Base-by-base conservation (phyloP, 1,140 invertebrate genomes). In the Pristionchus pacificus region DNA sequence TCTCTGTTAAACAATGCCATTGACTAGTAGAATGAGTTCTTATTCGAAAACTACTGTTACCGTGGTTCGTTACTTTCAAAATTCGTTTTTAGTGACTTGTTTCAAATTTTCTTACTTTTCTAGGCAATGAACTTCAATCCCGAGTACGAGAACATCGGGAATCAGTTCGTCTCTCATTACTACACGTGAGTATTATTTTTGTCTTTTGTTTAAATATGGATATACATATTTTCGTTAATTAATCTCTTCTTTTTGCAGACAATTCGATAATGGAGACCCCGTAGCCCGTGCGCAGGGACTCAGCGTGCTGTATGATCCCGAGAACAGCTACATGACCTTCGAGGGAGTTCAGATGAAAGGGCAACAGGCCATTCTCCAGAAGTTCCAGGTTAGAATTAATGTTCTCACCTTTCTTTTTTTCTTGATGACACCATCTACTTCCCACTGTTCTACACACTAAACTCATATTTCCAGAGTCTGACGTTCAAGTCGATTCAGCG, bases 171-270 rank as follows among this genome's bases (percentile, higher is more conserved):
- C n/a, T 58, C 71, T 60, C 78, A 81, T 55, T 82, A 79, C 65
- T 82, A 83, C 60, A 72, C 68, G 55, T 83, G 78, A 64, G 84
- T 83, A 66, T 82, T 83, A 61, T n/a, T n/a, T n/a, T n/a, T n/a
- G n/a, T n/a, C n/a, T n/a, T n/a, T n/a, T n/a, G n/a, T n/a, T n/a
- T 74, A 79, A n/a, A n/a, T 49, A 2, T 80, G 83, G 67, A 65
- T 31, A 58, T 49, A 10, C 38, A 49, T 49, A 49, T 49, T 19
- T 10, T 6, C 6, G 38, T 10, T 10, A 49, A 10, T 49, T 49
- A 49, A 19, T 49, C 19, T 49, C 6, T 49, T 49, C 19, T 19
- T 49, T 49, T 49, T 10, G 38, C 24, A 33, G 2, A 59, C 60
- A 1, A 66, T 66, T 58, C 71, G 68, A 65, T 65, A 66, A 25